These are phyloP conservation scores for Grantiella picta DNA, from an alignment of 2,113 vertebrate species.

Conservation along the genomic window DNA sequence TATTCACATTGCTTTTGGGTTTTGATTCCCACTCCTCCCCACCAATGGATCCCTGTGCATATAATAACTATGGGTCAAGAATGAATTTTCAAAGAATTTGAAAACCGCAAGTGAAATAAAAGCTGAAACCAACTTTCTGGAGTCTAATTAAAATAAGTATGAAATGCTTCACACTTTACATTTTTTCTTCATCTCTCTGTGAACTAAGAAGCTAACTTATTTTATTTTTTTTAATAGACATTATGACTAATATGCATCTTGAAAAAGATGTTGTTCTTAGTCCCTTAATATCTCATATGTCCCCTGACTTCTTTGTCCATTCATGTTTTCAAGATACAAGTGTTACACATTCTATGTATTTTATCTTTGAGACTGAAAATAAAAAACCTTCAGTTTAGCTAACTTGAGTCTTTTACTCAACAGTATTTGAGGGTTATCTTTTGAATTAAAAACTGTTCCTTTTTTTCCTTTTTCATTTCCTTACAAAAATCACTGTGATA, in stretches of 20 bases:
- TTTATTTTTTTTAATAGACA: neutral
- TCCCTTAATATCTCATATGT: neutral
- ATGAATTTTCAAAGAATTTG: neutral
- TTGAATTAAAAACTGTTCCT: neutral
- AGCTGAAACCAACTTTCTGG: neutral
- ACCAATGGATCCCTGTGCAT: rapidly evolving
- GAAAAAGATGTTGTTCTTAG: rapidly evolving
- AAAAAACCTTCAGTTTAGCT: neutral
- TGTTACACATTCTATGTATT: neutral
- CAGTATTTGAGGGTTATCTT: neutral
- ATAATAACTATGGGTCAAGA: neutral
- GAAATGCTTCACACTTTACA: neutral
- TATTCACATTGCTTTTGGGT: neutral
- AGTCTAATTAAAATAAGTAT: neutral
- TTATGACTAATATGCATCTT: neutral
- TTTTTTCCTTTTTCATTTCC: rapidly evolving
- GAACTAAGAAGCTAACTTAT: neutral
- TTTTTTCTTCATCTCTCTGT: neutral
- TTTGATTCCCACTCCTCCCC: neutral
- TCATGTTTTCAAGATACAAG: neutral
- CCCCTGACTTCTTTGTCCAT: neutral
- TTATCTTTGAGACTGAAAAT: neutral
- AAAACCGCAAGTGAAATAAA: neutral
- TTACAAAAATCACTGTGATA: neutral
- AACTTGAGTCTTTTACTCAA: neutral